These are phyloP conservation scores for Ornithoptera alexandrae DNA, from an alignment of 2,888 invertebrate genomes.

Conservation along the genomic window DNA sequence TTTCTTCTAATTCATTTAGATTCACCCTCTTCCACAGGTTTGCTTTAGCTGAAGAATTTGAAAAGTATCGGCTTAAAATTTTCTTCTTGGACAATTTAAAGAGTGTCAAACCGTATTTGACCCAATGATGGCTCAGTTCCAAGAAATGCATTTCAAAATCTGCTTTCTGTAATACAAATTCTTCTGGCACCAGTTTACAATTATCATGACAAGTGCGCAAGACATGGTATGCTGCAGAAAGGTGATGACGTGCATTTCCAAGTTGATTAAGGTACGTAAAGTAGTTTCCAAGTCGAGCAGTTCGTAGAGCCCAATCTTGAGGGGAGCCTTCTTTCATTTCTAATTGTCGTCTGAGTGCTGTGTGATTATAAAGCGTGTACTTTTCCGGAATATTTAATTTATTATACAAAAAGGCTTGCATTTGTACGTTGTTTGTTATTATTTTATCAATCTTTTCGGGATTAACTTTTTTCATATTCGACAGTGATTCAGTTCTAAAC, in stretches of 20 bases:
- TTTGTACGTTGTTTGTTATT: constrained; percentile 81
- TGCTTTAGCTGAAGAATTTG: constrained; percentile 49
- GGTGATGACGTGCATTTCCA: constrained; percentile 81
- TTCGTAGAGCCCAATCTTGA: constrained; percentile 78
- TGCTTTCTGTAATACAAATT: constrained; percentile 63
- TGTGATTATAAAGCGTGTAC: constrained; percentile 78
- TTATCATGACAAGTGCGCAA: constrained; percentile 78
- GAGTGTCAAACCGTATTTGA: constrained; percentile 80
- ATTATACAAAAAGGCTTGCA: constrained; percentile 81
- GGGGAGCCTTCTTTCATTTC: constrained; percentile 80
- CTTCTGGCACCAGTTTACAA: constrained; percentile 69
- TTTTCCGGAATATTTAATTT: constrained; percentile 75
- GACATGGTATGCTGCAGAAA: constrained; percentile 81
- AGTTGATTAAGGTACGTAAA: constrained; percentile 68
- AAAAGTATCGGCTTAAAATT: constrained; percentile 64
- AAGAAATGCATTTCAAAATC: constrained; percentile 69
- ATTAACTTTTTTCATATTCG: constrained; percentile 57
- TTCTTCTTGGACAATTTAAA: constrained; percentile 79
- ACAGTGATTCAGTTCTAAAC: constrained; percentile 60
- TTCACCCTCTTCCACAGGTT: constrained; percentile 68
- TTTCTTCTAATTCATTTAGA: constrained; percentile 43
- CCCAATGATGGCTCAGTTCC: constrained; percentile 81
- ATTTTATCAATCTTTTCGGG: constrained; percentile 79
- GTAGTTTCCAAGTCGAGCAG: constrained; percentile 77
- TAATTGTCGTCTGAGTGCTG: constrained; percentile 77